Base-by-base conservation (phyloP, 2,797 vertebrate genomes). In the Phylloscopus collybita region DNA sequence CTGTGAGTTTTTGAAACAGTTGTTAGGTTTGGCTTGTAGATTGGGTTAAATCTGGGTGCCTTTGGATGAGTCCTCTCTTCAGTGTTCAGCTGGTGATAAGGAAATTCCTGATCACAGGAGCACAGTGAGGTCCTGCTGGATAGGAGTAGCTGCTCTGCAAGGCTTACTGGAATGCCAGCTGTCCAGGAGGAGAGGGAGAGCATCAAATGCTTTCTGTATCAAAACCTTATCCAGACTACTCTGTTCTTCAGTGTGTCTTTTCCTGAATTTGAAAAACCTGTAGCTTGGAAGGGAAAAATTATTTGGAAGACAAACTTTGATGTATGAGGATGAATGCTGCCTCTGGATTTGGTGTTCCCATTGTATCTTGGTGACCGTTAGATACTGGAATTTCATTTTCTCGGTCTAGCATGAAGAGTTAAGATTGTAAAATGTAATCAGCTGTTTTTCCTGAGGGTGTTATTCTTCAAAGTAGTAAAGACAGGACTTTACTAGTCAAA, bases 51-150 rank as follows among this genome's bases (percentile, higher is more conserved):
- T 93, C 6, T 23, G 26, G 11, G 14, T 75, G 59, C 29, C 15
- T 71, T 45, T 71, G 38, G 38, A 45, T 64, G 50, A n/a, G 16
- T 57, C 49, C 45, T 80, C 62, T 60, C 49, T 59, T 80, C 1
- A 2, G 1, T 30, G 32, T 80, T 82, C 36, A n/a, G 19, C 50
- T 92, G 62, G 13, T 74, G 17, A 3, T 47, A 27, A 76, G 25
- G 76, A 61, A 72, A 62, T 66, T 32, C 8, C 13, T 49, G 34
- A 29, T 67, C 2, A 2, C 26, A 80, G 53, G 42, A 23, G 30
- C 3, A 4, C 3, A 2, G 29, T 14, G 27, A 13, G 6, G 12
- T n/a, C 1, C 0, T 59, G 51, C 18, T 50, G 78, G n/a, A 18
- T 29, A 27, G 60, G 40, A 59, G 16, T 42, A 53, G 47, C 47